Base-by-base conservation (phyloP, 2,113 vertebrate genomes). In the Perca fluviatilis region DNA sequence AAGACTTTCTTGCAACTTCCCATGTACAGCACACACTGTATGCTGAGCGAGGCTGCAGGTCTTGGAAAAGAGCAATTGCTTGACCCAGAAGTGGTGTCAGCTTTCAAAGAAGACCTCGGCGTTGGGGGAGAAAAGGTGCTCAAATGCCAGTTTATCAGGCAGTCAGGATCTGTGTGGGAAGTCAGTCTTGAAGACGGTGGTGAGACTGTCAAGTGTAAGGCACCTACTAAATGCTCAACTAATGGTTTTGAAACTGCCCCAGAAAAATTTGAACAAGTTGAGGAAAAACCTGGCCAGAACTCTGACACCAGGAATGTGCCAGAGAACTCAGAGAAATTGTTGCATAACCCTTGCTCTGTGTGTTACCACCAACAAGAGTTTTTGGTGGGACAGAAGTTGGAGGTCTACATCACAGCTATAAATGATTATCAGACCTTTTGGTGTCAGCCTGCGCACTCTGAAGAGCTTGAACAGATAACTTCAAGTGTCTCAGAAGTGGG, bases 391-490 rank as follows among this genome's bases (percentile, higher is more conserved):
- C 94, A 96, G 57, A 82, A 74, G 0, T 15, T 98, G 40, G 92
- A 95, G 65, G 94, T 91, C 16, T 98, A 96, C 36, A 79, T 96
- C 46, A 90, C 94, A 0, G 67, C 93, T 21, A 82, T 96, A 61
- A 92, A 92, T 25, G 91, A 96, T 15, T 96, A 95, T 57, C 95
- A 93, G 53, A 95, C 95, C 25, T 98, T 99, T 79, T 99, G 98
- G 97, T 97, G 97, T 94, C 95, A 95, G 60, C 75, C 87, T 84
- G 93, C 93, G 3, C 88, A 95, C 79, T 79, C 91, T 0, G 87
- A 95, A 60, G 89, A 91, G 0, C 91, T 97, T 19, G 93, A 90
- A 36, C 92, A 91, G 62, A 87, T 99, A 30, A 93, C 96, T 50
- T 79, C 63, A 54, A 65, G 90, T 82, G 88, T 97, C 40, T 89